Percentiles rank a stretch among this genome's conserved stretches.
Evolutionary conservation across 2,797 vertebrate species (phyloP).

Genomic region (Perodicticus potto): DNA sequence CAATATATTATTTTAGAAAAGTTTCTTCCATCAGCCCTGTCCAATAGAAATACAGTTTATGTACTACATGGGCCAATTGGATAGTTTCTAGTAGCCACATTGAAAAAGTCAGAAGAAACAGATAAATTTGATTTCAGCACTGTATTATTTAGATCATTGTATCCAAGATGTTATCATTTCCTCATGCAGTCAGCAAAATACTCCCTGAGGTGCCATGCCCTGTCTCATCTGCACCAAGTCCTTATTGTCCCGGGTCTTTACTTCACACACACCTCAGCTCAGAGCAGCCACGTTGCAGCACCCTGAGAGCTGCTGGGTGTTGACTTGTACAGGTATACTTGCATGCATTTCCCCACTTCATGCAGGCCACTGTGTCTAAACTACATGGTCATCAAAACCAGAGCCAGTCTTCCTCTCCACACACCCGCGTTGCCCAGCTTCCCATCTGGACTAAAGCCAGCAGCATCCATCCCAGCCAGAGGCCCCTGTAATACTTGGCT

Average conservation of each 20-base stretch:
- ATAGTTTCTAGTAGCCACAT: not conserved
- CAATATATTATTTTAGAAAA: constrained; percentile 40
- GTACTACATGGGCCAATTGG: not conserved
- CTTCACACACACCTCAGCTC: not conserved
- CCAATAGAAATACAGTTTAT: not conserved
- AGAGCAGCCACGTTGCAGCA: not conserved
- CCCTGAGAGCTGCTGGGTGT: too few species aligned
- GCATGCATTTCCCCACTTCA: not conserved
- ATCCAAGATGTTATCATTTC: not conserved
- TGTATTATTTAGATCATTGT: not conserved
- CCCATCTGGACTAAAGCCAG: not conserved
- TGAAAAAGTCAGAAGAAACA: constrained; percentile 13
- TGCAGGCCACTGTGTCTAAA: not conserved
- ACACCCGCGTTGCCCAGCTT: not conserved
- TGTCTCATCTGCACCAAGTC: not conserved
- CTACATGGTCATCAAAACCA: not conserved
- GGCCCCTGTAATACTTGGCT: not conserved
- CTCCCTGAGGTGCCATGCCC: not conserved
- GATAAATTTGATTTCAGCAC: constrained; percentile 14
- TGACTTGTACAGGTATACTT: not conserved
- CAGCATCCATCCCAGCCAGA: not conserved
- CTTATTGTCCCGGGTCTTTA: not conserved
- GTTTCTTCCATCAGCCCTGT: not conserved
- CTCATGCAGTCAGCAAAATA: not conserved
- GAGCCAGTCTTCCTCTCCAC: not conserved